phyloP scores from a whole-genome alignment of 53 echinoderm and acorn worm species.

The Echinometra lucunter region DNA sequence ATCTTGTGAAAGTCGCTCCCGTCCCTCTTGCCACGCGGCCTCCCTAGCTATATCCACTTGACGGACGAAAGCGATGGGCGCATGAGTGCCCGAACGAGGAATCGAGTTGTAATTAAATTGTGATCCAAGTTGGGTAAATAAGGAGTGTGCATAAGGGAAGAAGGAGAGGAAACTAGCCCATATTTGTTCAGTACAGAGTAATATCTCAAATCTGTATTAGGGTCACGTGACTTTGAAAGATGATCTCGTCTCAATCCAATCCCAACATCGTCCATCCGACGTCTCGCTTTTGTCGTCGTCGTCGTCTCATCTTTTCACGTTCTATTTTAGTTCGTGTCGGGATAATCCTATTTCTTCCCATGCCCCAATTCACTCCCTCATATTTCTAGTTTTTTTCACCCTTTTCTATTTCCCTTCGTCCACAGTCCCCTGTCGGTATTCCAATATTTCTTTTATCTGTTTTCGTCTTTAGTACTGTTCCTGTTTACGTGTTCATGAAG shows the following conservation, averaged over 20 bases:
- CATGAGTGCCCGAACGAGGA: constrained; percentile 46
- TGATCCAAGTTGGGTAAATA: constrained; percentile 56
- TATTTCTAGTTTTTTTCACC: background rate
- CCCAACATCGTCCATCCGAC: constrained; percentile 16
- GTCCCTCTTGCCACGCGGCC: too few relatives aligned
- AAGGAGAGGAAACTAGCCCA: background rate
- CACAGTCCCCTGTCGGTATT: background rate
- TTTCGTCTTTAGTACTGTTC: too few relatives aligned
- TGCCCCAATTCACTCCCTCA: background rate
- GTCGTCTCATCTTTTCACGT: background rate
- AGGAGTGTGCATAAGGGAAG: background rate
- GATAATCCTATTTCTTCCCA: background rate
- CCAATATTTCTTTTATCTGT: background rate
- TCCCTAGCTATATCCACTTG: background rate
- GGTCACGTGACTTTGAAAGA: constrained; percentile 31
- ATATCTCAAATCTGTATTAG: constrained; percentile 42
- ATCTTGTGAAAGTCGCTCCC: background rate
- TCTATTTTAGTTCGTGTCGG: background rate
- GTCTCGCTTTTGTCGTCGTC: background rate
- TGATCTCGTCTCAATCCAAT: constrained; percentile 6
- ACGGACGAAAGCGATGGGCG: background rate
- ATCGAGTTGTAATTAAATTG: constrained; percentile 57
- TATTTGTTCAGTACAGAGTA: constrained; percentile 48
- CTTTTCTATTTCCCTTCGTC: background rate
- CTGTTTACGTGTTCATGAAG: too few relatives aligned